Evolutionary conservation across 2,113 vertebrate species (phyloP).

Genomic region (Pimephales promelas): DNA sequence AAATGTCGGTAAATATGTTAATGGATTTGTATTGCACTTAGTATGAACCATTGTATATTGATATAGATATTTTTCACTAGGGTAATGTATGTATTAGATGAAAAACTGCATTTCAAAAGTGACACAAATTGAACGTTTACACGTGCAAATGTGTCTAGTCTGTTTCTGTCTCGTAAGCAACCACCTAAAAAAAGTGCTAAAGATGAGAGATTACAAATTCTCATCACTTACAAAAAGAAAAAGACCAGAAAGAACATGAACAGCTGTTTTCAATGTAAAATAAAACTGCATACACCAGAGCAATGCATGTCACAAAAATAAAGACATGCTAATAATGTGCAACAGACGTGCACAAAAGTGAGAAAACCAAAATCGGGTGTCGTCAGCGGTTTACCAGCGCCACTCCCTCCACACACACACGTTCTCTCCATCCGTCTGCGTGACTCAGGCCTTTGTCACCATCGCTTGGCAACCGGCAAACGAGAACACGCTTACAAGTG

Average conservation of each 20-base stretch:
- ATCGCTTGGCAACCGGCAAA: constrained; percentile 70
- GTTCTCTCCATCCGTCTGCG: constrained; percentile 37
- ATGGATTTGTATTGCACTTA: too few species aligned
- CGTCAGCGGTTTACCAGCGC: not conserved
- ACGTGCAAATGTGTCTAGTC: too few species aligned
- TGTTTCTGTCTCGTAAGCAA: too few species aligned
- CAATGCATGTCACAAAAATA: not conserved
- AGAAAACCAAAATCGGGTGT: not conserved
- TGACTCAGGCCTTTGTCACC: constrained; percentile 71
- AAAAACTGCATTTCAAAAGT: not conserved
- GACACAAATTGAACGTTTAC: not conserved
- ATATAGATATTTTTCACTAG: too few species aligned
- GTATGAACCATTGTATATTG: too few species aligned
- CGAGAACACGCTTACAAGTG: constrained; percentile 58
- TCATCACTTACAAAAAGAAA: too few species aligned
- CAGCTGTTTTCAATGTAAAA: not conserved
- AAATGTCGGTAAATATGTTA: too few species aligned
- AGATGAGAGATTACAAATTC: not conserved
- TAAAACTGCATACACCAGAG: not conserved
- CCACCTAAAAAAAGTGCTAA: too few species aligned
- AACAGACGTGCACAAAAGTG: not conserved
- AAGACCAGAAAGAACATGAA: not conserved
- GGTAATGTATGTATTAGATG: not conserved
- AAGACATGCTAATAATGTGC: not conserved
- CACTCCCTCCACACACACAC: not conserved